Evolutionary conservation across 2,113 vertebrate species (phyloP).

Genomic region (Hystrix brachyura): DNA sequence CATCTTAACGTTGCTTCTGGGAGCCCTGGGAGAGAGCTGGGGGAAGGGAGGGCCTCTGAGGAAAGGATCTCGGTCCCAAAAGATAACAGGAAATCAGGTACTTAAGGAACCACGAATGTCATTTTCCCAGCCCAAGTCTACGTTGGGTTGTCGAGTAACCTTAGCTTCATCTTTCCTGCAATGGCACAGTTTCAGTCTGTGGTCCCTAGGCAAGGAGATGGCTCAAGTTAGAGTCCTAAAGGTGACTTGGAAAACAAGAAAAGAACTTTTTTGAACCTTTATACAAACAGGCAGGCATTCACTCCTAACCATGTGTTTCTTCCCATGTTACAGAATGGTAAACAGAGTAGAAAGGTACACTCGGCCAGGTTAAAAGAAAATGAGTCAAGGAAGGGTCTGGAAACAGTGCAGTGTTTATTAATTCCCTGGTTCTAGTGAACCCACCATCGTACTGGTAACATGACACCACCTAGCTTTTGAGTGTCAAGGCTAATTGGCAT

Average conservation of each 20-base stretch:
- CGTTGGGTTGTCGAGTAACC: neutral
- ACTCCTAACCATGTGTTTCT: neutral
- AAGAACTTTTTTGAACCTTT: constrained; percentile 50
- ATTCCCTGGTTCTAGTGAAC: constrained; percentile 53
- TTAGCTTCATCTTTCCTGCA: neutral
- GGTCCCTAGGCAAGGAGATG: neutral
- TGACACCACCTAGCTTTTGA: constrained; percentile 74
- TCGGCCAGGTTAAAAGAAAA: neutral
- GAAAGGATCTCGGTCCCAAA: constrained; percentile 8
- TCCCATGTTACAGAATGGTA: constrained; percentile 31
- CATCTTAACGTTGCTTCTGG: constrained; percentile 37
- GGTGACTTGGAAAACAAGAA: neutral
- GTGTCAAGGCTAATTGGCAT: constrained; percentile 74
- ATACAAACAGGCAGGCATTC: constrained; percentile 28
- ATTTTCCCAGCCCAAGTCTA: constrained; percentile 19
- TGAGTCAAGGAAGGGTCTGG: constrained; percentile 34
- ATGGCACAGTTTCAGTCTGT: neutral
- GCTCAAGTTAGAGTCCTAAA: neutral
- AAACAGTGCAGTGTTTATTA: constrained; percentile 59
- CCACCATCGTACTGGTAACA: neutral
- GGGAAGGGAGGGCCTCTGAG: neutral
- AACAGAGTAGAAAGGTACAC: neutral
- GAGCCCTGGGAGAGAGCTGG: neutral
- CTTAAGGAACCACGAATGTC: neutral
- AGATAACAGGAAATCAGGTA: neutral